phyloP scores from a whole-genome alignment of 2,888 invertebrate genomes.

The Scaptomyza polygonia region DNA sequence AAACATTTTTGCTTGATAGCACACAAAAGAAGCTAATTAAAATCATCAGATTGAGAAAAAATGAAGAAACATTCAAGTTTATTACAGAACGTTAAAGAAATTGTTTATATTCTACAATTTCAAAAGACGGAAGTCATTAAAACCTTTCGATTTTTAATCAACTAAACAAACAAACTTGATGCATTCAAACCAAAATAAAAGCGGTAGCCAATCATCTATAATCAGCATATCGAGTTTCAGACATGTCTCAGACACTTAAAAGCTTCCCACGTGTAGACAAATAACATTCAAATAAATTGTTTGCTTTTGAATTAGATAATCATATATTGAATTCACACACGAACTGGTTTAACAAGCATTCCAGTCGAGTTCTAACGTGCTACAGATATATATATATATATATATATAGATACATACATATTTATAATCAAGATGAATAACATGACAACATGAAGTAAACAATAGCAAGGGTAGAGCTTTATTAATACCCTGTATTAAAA shows the following conservation, averaged over 20 bases:
- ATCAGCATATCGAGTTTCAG: conserved; percentile 26
- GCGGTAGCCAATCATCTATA: conserved; percentile 19
- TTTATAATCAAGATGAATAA: conserved; percentile 4
- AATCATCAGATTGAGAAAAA: too few species aligned
- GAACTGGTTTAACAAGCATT: conserved; percentile 46
- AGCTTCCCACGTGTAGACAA: conserved; percentile 40
- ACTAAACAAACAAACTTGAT: conserved; percentile 21
- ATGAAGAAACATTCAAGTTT: too few species aligned
- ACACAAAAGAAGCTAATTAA: too few species aligned
- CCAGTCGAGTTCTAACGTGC: conserved; percentile 33
- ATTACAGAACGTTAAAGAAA: too few species aligned
- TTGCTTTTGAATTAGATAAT: conserved; percentile 3
- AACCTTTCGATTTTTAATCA: conserved; percentile 12
- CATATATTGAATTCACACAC: conserved; percentile 21
- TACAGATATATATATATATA: conserved; percentile 10
- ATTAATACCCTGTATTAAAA: conserved; percentile 11
- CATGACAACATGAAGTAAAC: conserved; percentile 2
- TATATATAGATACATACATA: conserved; percentile 4
- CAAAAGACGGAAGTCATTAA: conserved; percentile 11
- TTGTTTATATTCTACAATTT: too few species aligned
- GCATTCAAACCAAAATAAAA: conserved; percentile 6
- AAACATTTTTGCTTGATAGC: neutral
- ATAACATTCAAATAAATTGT: conserved; percentile 1
- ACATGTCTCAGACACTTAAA: conserved; percentile 29
- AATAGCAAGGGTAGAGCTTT: conserved; percentile 10